These are phyloP conservation scores for Exaiptasia diaphana DNA, from an alignment of 64 coral and sea anemone genomes.

Conservation along the genomic window DNA sequence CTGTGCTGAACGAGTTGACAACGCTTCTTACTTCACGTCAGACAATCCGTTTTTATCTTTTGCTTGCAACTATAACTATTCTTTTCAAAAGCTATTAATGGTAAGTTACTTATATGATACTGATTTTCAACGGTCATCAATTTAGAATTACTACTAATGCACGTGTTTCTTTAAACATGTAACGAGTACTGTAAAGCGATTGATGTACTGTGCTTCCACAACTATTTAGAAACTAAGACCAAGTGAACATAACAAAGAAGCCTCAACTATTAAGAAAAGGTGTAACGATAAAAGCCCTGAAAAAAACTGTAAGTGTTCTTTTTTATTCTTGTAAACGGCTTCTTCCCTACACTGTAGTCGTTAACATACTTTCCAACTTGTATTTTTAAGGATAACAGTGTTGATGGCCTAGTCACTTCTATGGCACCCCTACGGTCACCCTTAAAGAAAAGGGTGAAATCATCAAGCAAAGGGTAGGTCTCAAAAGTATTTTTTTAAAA, in stretches of 20 bases:
- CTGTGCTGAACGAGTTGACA: too few relatives aligned
- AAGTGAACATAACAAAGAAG: not conserved
- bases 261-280: not conserved
- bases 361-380: slow-evolving; percentile 8
- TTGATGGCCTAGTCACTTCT: slow-evolving; percentile 30
- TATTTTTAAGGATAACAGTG: slow-evolving; percentile 6
- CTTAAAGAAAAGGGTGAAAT: slow-evolving; percentile 26
- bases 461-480: slow-evolving; percentile 29
- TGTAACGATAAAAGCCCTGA: slow-evolving; percentile 14
- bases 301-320: slow-evolving; percentile 26
- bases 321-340: not conserved
- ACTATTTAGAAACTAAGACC: too few relatives aligned
- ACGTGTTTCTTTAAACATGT: slow-evolving; percentile 33
- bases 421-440: slow-evolving; percentile 21
- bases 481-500: too few relatives aligned
- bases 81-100: slow-evolving; percentile 23
- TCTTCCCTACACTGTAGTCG: not conserved
- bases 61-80: not conserved
- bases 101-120: not conserved
- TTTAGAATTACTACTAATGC: not conserved
- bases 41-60: too few relatives aligned
- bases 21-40: too few relatives aligned
- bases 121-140: not conserved
- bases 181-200: too few relatives aligned
- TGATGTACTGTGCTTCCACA: too few relatives aligned